Evolutionary conservation across 2,888 invertebrate species (phyloP).

Genomic region (Phalera bucephala): DNA sequence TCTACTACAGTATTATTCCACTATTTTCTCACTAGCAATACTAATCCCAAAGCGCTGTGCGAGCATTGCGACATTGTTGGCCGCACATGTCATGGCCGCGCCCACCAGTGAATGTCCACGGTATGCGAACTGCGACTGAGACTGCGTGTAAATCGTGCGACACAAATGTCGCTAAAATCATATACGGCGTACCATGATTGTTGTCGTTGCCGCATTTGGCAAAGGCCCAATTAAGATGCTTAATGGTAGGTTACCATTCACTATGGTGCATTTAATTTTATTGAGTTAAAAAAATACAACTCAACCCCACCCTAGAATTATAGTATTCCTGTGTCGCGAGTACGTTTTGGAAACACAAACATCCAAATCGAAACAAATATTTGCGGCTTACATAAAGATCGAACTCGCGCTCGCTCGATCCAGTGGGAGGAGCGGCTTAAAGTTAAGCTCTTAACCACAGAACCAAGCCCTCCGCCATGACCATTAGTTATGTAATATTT

Average conservation of each 20-base stretch:
- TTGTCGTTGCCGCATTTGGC: slow-evolving; percentile 15
- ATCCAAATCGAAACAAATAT: no score
- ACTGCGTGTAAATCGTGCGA: slow-evolving; percentile 34
- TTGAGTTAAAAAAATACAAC: background rate
- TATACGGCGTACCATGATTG: slow-evolving; percentile 21
- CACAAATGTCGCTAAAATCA: slow-evolving; percentile 31
- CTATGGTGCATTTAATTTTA: background rate
- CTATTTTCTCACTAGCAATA: slow-evolving; percentile 1
- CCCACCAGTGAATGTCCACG: slow-evolving; percentile 63
- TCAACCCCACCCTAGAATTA: no score
- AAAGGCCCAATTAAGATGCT: slow-evolving; percentile 9
- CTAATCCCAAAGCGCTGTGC: slow-evolving; percentile 20
- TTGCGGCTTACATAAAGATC: no score
- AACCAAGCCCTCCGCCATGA: no score
- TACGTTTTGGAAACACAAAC: no score
- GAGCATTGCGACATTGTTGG: no score
- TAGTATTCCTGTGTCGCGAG: no score
- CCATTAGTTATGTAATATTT: no score
- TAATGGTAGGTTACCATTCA: slow-evolving; percentile 6
- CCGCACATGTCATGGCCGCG: slow-evolving; percentile 76
- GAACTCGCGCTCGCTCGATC: no score
- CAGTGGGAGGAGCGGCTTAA: no score
- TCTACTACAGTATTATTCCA: no score
- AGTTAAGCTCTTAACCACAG: no score
- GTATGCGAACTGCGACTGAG: slow-evolving; percentile 19